Conservation (phyloP, 2,797 vertebrate genomes). For the Columba guinea region DNA sequence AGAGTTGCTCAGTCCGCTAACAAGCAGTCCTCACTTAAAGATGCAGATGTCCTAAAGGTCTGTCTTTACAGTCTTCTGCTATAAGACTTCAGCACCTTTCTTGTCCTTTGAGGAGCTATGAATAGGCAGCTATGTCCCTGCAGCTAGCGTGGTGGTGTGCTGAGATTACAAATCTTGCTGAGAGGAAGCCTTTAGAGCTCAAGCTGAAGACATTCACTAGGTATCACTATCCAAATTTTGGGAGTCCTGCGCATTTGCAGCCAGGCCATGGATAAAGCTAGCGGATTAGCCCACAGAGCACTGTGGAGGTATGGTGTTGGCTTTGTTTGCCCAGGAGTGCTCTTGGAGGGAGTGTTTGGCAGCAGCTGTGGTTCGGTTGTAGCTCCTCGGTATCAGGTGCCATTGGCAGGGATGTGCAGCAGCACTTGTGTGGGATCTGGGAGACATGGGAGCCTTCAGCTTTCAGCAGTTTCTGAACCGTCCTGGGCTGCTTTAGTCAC, state of each 20-base stretch:
- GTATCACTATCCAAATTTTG: background rate
- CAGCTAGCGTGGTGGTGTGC: background rate
- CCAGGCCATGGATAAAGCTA: background rate
- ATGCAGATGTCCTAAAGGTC: background rate
- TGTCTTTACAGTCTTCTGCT: background rate
- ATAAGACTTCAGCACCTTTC: background rate
- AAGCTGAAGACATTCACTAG: background rate
- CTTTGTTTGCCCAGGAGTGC: background rate
- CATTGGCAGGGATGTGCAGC: background rate
- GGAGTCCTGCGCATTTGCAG: background rate
- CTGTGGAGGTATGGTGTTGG: background rate
- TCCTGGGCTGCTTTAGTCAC: background rate
- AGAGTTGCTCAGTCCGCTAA: background rate
- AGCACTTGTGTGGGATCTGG: background rate
- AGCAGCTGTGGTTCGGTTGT: background rate
- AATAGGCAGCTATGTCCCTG: background rate
- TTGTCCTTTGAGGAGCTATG: background rate
- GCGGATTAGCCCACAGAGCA: background rate
- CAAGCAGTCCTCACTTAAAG: background rate
- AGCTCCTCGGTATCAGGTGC: background rate
- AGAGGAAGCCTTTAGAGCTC: background rate
- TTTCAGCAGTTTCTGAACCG: background rate
- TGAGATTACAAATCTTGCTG: background rate
- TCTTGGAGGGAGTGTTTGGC: background rate
- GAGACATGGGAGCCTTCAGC: background rate